phyloP scores from a whole-genome alignment of 2,797 vertebrate species.

The Crocidura indochinensis region DNA sequence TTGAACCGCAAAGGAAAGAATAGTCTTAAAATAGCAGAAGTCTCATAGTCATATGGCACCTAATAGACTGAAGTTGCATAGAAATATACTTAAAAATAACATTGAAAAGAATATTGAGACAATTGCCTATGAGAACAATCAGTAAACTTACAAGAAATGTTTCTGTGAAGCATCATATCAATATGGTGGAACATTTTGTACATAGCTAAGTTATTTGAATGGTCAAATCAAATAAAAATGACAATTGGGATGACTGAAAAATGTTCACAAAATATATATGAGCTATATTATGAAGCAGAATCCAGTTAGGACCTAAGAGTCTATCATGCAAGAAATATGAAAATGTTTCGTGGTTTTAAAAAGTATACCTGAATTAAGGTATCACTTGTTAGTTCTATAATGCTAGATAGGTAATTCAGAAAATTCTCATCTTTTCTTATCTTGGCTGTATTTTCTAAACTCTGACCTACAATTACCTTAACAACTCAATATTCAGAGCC shows the following conservation, averaged over 20 bases:
- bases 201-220: neutral
- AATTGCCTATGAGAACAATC: conserved; percentile 18
- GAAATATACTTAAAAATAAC: conserved; percentile 25
- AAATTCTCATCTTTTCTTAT: neutral
- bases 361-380: neutral
- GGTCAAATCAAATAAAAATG: conserved; percentile 46
- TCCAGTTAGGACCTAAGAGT: neutral
- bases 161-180: neutral
- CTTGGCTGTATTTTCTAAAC: neutral
- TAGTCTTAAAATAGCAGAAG: conserved; percentile 44
- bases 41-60: neutral
- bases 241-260: neutral
- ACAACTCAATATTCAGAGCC: neutral
- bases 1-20: neutral
- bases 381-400: neutral
- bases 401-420: neutral
- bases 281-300: neutral
- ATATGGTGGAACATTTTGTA: neutral
- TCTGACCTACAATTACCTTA: neutral
- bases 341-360: neutral
- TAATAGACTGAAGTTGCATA: conserved; percentile 1
- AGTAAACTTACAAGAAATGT: conserved; percentile 38
- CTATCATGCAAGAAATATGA: neutral
- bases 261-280: neutral
- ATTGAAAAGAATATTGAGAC: conserved; percentile 53